Evolutionary conservation across 2,113 vertebrate genomes (phyloP), one percentile per base, ranked within the genome.

Genomic region (Chaetops frenatus): DNA sequence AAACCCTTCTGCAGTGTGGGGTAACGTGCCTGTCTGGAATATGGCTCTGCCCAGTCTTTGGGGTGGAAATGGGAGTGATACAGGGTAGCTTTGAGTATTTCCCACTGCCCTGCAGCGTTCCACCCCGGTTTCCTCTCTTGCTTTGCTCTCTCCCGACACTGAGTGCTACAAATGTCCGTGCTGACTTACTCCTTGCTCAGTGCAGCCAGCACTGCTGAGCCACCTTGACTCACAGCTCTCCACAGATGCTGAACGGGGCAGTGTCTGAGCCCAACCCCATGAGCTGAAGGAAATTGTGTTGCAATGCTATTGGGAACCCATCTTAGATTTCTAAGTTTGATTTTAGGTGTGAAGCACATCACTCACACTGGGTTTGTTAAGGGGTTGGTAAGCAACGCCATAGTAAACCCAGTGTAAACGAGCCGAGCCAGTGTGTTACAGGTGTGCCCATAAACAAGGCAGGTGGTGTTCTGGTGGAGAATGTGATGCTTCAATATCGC

Each of bases 231-330:
- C 90, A 48, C 28, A 42, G 62, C 45, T 51, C 65, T 38, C 28
- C 18, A 0, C 1, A 20, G 25, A 8, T 19, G 58, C 86, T 3
- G 16, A 86, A 23, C 0, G 13, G 3, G 33, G 80, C 54, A 15
- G 18, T 1, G 18, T 20, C 29, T 9, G 40, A 57, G 58, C 45
- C 69, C 45, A 44, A 4, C 31, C 2, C 47, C 1, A 0, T 2
- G 71, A 88, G 50, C 5, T 15, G 56, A 66, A 86, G n/a, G 42
- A 73, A 73, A 58, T 18, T 0, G 1, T 40, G 38, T 38, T 54
- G 94, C 70, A 86, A 61, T 6, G 15, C 53, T 42, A 0, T 11
- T 17, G 25, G 38, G 72, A 90, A 64, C 29, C 9, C 56, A 80
- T 38, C 60, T 88, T 13, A 60, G 56, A 92, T 64, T 51, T 48